Evolutionary conservation across 2,888 invertebrate species (phyloP), one percentile per base, ranked within the genome.

Genomic region (Leucophenga montana): DNA sequence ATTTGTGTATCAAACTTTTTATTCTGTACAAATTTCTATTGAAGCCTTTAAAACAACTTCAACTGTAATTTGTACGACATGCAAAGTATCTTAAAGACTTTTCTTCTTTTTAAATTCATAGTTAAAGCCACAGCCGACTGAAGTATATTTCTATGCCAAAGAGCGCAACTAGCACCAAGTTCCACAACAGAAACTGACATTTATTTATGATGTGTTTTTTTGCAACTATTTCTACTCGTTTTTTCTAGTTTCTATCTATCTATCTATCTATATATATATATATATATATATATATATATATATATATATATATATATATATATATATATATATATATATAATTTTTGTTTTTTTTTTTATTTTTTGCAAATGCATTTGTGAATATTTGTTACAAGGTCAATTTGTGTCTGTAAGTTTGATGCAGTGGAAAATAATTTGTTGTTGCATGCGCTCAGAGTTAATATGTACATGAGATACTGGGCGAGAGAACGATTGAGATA

Each of bases 181-280:
- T 18, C 5, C 57, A 57, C 57, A 57, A 27, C 31, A 57, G 31
- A 57, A 16, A 50, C 50, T 50, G 46, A 50, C 59, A n/a, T 72
- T 72, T 72, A 72, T 64, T 72, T 72, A 72, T 46, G 20, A 18
- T 68, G 72, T 56, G 46, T 44, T 68, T 27, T 61, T 61, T 61
- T n/a, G 16, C 39, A 39, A 16, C 39, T 39, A 8, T 16, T 39
- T 61, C 27, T 27, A 27, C 27, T 27, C 27, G n/a, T 59, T 16
- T 59, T 59, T 33, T 33, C 50, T 50, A 39, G 39, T 39, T 39
- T 39, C 9, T 39, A 39, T 39, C 39, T 39, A 39, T n/a, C n/a
- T n/a, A n/a, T n/a, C n/a, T n/a, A n/a, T n/a, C n/a, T 11, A 39
- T 11, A 39, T 11, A 39, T 5, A 39, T 11, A 5, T 11, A n/a